Conservation (phyloP, 23 tunicate species). For the Trididemnum clinides region DNA sequence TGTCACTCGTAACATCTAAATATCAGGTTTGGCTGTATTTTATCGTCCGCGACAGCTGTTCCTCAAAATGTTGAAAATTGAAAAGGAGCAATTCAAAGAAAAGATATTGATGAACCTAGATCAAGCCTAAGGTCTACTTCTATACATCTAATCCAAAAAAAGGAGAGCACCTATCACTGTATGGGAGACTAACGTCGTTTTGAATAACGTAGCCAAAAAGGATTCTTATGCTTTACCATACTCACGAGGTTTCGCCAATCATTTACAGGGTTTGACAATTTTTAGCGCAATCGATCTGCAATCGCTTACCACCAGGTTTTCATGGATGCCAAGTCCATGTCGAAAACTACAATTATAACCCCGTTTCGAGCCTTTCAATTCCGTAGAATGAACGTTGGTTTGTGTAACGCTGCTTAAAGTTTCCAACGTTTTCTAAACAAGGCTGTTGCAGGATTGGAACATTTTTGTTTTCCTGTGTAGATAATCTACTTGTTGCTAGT, state of each 20-base stretch:
- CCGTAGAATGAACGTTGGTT: conserved; percentile 1
- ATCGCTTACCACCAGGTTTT: conserved; percentile 16
- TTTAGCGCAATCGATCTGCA: conserved; percentile 7
- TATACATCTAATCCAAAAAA: conserved; percentile 5
- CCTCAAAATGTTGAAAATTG: neutral
- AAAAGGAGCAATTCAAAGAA: neutral
- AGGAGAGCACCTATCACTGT: conserved; percentile 21
- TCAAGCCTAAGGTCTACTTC: conserved; percentile 2
- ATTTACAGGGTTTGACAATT: conserved; percentile 2
- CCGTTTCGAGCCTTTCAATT: conserved; percentile 6
- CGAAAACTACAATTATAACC: conserved; percentile 7
- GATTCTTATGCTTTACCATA: conserved; percentile 23
- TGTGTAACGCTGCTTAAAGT: conserved; percentile 6
- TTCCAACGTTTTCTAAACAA: conserved; percentile 20
- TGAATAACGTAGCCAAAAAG: neutral
- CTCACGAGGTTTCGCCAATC: neutral
- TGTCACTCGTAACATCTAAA: conserved; percentile 10
- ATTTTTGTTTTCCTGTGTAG: conserved; percentile 12
- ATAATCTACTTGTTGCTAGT: conserved; percentile 1
- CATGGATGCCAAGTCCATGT: neutral
- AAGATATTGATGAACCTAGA: conserved; percentile 25
- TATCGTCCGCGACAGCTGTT: conserved; percentile 6
- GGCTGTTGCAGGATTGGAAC: conserved; percentile 15
- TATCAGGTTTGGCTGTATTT: neutral
- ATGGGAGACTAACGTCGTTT: conserved; percentile 24